These are phyloP conservation scores for Crossaster papposus DNA, from an alignment of 53 echinoderm and acorn worm species.

Conservation along the genomic window DNA sequence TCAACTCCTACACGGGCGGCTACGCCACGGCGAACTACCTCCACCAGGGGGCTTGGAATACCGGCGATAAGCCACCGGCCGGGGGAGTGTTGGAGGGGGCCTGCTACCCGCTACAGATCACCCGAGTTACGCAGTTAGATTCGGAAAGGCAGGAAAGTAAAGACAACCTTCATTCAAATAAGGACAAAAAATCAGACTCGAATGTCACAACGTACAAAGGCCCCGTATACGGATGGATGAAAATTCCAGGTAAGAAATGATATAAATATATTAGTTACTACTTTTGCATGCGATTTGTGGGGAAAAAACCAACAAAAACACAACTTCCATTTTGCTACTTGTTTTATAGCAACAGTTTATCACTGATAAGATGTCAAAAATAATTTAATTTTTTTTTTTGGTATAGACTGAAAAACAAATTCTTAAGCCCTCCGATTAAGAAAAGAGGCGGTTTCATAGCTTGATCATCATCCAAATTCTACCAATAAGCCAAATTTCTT, in stretches of 20 bases:
- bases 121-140: constrained; percentile 63
- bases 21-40: constrained; percentile 74
- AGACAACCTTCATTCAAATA: constrained; percentile 27
- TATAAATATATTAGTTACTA: too few species aligned
- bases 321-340: too few species aligned
- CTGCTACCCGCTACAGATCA: constrained; percentile 56
- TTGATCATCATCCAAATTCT: too few species aligned
- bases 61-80: constrained; percentile 57
- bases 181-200: constrained; percentile 59
- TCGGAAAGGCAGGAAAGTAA: constrained; percentile 51
- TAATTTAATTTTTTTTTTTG: too few species aligned
- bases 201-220: constrained; percentile 80
- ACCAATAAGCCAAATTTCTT: too few species aligned
- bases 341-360: too few species aligned
- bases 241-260: constrained; percentile 91
- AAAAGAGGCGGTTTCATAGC: too few species aligned
- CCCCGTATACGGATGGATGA: constrained; percentile 99
- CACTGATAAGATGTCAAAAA: neutral
- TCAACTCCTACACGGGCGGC: constrained; percentile 68
- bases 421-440: too few species aligned
- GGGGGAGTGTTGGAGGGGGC: constrained; percentile 55
- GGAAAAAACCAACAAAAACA: too few species aligned
- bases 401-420: too few species aligned
- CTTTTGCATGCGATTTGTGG: too few species aligned
- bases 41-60: constrained; percentile 71